Evolutionary conservation across 2,888 invertebrate genomes (phyloP).

Genomic region (Mechanitis mazaeus): DNA sequence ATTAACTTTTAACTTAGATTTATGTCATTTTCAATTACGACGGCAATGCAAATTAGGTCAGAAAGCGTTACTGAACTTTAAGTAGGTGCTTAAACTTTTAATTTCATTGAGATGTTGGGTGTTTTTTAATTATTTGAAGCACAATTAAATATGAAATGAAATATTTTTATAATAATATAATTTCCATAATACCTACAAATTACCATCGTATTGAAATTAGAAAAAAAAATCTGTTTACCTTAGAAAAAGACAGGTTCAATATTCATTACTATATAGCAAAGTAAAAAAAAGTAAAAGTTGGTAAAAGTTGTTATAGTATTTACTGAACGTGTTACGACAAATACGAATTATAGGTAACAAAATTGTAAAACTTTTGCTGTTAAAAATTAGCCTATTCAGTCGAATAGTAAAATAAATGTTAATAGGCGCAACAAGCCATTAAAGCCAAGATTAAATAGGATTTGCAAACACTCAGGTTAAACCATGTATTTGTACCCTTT

Average conservation of each 20-base stretch:
- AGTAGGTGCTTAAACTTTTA: slow-evolving; percentile 26
- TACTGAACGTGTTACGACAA: no score
- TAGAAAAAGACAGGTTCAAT: no score
- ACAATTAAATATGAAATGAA: no score
- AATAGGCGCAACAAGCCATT: slow-evolving; percentile 8
- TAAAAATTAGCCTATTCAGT: background rate
- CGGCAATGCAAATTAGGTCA: slow-evolving; percentile 31
- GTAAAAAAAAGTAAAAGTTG: no score
- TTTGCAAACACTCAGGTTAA: slow-evolving; percentile 13
- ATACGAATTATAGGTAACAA: background rate
- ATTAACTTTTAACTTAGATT: slow-evolving; percentile 76
- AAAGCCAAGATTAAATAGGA: slow-evolving; percentile 16
- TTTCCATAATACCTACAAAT: no score
- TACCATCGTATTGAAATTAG: no score
- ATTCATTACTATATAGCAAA: no score
- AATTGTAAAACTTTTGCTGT: background rate
- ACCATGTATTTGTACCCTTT: slow-evolving; percentile 11
- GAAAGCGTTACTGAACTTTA: slow-evolving; percentile 13
- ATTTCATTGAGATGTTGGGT: slow-evolving; percentile 21
- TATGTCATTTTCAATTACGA: slow-evolving; percentile 52
- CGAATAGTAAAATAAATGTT: background rate
- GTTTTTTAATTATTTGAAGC: slow-evolving; percentile 4
- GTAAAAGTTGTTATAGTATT: no score
- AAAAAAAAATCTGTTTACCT: no score
- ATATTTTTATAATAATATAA: no score